Base-by-base conservation (phyloP, 2,113 vertebrate genomes). In the Orientallactaga bullata region DNA sequence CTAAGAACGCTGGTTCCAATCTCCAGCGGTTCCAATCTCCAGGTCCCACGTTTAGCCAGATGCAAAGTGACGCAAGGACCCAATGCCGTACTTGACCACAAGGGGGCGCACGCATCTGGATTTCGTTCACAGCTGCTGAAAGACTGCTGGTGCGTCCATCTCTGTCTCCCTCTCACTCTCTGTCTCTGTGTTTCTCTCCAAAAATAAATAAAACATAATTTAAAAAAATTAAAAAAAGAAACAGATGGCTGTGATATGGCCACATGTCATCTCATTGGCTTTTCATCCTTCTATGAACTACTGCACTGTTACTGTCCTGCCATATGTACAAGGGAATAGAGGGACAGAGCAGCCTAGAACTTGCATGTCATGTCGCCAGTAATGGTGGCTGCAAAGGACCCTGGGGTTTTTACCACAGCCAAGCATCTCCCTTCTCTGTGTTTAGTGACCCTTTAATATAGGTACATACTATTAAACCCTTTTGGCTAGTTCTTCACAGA, bases 281-380 rank as follows among this genome's bases (percentile, higher is more conserved):
- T 90, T 76, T 81, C n/a, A 69, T 68, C 82, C 63, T 93, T 77
- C 26, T 91, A 17, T 71, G 85, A 95, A 86, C 32, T 94, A 60
- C 58, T 47, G 5, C 72, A 51, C 58, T 71, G n/a, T 91, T 26
- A 4, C 60, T 28, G 83, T 66, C 61, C 12, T 73, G 17, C 42
- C 68, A 26, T 71, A 39, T 86, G 77, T 15, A n/a, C 78, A 87
- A 93, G 37, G 74, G 80, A 81, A 69, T 4, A 37, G 72, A 84
- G 37, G 18, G 4, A 78, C 24, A 35, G 58, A 74, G 61, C 66
- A n/a, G 61, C 23, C 60, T 37, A 84, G 77, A 88, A 42, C 24
- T 58, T 32, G 65, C 61, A 39, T 42, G 32, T 60, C 32, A 24
- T 16, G 47, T 37, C 39, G 21, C 80, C 37, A 77, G 10, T 42